A percentile compares a stretch with the other conserved stretches of the same genome.
These are phyloP conservation scores for Cyrtodaria siliqua DNA, from an alignment of 2,888 invertebrate species.

Conservation along the genomic window DNA sequence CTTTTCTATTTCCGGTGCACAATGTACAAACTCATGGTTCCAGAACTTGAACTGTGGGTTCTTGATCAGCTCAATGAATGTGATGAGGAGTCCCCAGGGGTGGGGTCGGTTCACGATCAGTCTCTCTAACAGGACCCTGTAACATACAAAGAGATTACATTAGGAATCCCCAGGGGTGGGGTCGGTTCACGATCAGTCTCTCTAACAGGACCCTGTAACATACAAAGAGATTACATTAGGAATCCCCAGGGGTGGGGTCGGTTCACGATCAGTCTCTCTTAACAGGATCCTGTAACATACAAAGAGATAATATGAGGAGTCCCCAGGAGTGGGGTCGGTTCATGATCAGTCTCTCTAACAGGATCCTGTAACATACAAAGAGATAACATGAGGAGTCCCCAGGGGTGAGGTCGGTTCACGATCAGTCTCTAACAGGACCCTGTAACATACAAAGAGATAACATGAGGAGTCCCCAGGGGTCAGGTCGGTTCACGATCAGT, in stretches of 20 bases:
- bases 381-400: conserved; percentile 99
- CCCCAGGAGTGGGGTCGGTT: conserved; percentile 99
- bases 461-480: conserved; percentile 99
- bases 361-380: conserved; percentile 89
- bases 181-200: conserved; percentile 98
- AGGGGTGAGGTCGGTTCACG: conserved; percentile 99
- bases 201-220: conserved; percentile 94
- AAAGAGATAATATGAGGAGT: conserved; percentile 93
- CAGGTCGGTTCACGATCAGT: conserved; percentile 98
- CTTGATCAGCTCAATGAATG: conserved; percentile 99
- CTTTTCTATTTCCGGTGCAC: conserved; percentile 99
- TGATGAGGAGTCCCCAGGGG: conserved; percentile 99
- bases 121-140: conserved; percentile 96
- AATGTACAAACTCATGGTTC: conserved; percentile 99
- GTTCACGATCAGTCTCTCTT: conserved; percentile 98
- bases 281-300: conserved; percentile 91
- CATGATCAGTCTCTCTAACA: conserved; percentile 98
- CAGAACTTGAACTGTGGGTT: conserved; percentile 99
- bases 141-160: conserved; percentile 88
- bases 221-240: conserved; percentile 90
- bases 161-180: conserved; percentile 99
- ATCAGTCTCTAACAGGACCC: conserved; percentile 98
- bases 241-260: conserved; percentile 99
- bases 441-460: conserved; percentile 89
- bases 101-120: conserved; percentile 99